Percentiles rank a stretch among this genome's conserved stretches.
These are phyloP conservation scores for Cephus nigrinus DNA, from an alignment of 2,888 invertebrate species.

Conservation along the genomic window DNA sequence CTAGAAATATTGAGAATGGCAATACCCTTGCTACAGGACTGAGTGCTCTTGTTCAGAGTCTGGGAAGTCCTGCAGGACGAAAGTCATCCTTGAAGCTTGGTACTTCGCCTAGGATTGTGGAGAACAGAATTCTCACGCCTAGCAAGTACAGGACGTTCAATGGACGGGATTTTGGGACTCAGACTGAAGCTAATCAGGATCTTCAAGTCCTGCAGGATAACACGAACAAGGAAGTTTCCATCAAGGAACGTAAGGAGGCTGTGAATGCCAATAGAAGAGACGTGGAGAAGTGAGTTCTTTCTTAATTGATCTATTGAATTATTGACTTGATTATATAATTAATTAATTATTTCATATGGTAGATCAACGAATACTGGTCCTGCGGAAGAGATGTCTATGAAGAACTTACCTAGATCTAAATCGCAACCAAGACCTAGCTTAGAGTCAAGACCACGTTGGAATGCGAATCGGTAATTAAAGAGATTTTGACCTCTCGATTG, in stretches of 20 bases:
- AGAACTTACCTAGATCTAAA: slow-evolving; percentile 45
- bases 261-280: slow-evolving; percentile 70
- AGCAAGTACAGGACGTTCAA: slow-evolving; percentile 69
- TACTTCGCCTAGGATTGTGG: slow-evolving; percentile 53
- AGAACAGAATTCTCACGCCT: slow-evolving; percentile 71
- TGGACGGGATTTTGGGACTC: slow-evolving; percentile 76
- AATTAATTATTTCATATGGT: neutral
- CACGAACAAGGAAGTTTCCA: slow-evolving; percentile 29
- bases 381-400: slow-evolving; percentile 44
- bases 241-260: slow-evolving; percentile 78
- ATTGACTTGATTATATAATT: neutral
- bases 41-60: slow-evolving; percentile 21
- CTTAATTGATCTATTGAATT: neutral
- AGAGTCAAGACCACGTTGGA: slow-evolving; percentile 59
- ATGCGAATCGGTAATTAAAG: slow-evolving; percentile 57
- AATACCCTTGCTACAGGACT: slow-evolving; percentile 14
- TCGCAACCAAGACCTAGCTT: slow-evolving; percentile 48
- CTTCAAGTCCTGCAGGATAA: slow-evolving; percentile 64
- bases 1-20: slow-evolving; percentile 30
- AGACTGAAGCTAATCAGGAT: slow-evolving; percentile 75
- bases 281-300: slow-evolving; percentile 50
- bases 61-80: slow-evolving; percentile 25
- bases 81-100: slow-evolving; percentile 19
- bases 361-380: slow-evolving; percentile 47
- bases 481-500: slow-evolving; percentile 4